Evolutionary conservation across 2,888 invertebrate genomes (phyloP).

Genomic region (Ornithoptera priamus): DNA sequence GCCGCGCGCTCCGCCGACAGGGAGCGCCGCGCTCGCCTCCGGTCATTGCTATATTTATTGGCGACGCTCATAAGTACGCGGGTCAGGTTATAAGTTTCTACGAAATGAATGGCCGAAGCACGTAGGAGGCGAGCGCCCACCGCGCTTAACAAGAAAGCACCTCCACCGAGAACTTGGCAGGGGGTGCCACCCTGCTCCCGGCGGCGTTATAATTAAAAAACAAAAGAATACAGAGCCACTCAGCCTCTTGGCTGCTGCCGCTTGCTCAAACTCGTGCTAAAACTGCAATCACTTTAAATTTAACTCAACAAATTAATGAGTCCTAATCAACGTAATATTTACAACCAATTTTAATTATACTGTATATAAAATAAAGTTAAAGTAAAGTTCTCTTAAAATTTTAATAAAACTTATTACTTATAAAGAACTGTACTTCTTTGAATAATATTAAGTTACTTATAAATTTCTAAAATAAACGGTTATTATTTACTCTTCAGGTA

Average conservation of each 20-base stretch:
- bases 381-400: neutral
- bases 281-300: conserved; percentile 66
- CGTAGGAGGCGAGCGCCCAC: conserved; percentile 73
- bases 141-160: conserved; percentile 73
- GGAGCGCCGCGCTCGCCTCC: conserved; percentile 63
- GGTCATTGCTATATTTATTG: conserved; percentile 80
- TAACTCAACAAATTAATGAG: neutral
- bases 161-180: conserved; percentile 70
- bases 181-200: conserved; percentile 58
- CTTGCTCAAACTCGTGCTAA: conserved; percentile 66
- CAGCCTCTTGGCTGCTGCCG: conserved; percentile 67
- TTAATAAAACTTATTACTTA: neutral
- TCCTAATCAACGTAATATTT: neutral
- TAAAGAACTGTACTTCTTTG: too few species aligned
- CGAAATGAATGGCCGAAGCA: conserved; percentile 78
- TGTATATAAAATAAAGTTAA: neutral
- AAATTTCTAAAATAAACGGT: too few species aligned
- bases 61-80: conserved; percentile 80
- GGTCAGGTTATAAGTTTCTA: conserved; percentile 80
- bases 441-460: too few species aligned
- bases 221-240: conserved; percentile 78
- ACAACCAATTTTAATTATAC: neutral
- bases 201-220: conserved; percentile 79
- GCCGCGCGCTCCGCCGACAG: conserved; percentile 50
- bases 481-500: too few species aligned